These are phyloP conservation scores for cattle (Bos taurus) DNA, from an alignment of 2,113 vertebrate species.

Conservation along the genomic window ARS-UCD2.0 NC_037343.1:11704501-11705000, in stretches of 20 bases:
- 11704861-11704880: neutral
- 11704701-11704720: neutral
- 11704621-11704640: neutral
- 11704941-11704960: neutral
- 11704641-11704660: neutral
- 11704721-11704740: neutral
- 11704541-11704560: neutral
- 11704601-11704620: neutral
- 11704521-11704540: neutral
- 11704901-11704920: neutral
- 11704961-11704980: neutral
- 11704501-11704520: neutral
- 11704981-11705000: neutral
- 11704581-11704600: neutral
- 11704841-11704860: neutral
- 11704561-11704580: neutral
- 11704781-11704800: neutral
- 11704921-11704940: neutral
- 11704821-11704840: neutral
- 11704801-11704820: neutral
- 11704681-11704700: neutral
- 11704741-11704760: accelerated
- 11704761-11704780: neutral
- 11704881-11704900: neutral
- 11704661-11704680: neutral